These are phyloP conservation scores for Xanthia togata DNA, from an alignment of 2,888 invertebrate genomes.

Conservation along the genomic window DNA sequence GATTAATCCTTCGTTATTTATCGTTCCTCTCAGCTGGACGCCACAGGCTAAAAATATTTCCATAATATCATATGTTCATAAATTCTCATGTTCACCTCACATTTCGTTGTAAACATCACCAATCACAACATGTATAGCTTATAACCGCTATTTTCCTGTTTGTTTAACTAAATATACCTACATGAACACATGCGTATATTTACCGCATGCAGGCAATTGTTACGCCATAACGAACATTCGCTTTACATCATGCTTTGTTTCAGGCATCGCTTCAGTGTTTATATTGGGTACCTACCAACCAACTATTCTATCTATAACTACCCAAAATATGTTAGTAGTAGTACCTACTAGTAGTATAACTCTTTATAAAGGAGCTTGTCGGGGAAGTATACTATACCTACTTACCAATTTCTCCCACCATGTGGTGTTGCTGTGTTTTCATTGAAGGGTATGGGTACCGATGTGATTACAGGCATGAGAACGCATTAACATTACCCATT, in stretches of 20 bases:
- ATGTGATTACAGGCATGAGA: neutral
- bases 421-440: neutral
- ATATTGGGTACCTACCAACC: neutral
- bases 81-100: constrained; percentile 17
- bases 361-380: neutral
- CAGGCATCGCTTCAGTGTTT: constrained; percentile 11
- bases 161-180: constrained; percentile 54
- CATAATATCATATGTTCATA: constrained; percentile 12
- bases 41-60: constrained; percentile 13
- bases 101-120: constrained; percentile 26
- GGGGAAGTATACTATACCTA: neutral
- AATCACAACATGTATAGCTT: constrained; percentile 35
- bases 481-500: neutral
- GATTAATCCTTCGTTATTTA: constrained; percentile 7
- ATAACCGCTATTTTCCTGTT: constrained; percentile 64
- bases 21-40: constrained; percentile 29
- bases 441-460: neutral
- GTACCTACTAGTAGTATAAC: neutral
- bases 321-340: neutral
- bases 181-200: constrained; percentile 26
- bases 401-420: neutral
- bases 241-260: constrained; percentile 37
- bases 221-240: constrained; percentile 26
- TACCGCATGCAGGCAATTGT: constrained; percentile 27
- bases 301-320: neutral